Conservation (phyloP, 2,888 invertebrate species). For the Nomada ferruginata region DNA sequence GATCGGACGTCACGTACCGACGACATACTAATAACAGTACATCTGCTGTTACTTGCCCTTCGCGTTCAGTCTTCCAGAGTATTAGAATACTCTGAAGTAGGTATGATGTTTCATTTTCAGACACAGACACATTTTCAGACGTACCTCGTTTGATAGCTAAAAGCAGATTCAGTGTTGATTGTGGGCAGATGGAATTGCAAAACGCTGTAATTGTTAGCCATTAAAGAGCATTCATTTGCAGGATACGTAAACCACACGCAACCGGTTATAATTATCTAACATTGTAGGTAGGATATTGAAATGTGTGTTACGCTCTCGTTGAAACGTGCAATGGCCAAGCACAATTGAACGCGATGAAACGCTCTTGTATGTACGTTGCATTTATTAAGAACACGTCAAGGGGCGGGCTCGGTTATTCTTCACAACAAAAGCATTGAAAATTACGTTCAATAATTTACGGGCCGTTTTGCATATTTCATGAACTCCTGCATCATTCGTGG, state of each 20-base stretch:
- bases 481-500: constrained; percentile 11
- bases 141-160: no score
- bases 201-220: no score
- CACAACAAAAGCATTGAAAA: constrained; percentile 34
- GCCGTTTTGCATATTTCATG: constrained; percentile 48
- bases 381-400: constrained; percentile 33
- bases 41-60: background rate
- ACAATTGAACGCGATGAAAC: constrained; percentile 17
- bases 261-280: constrained; percentile 2
- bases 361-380: background rate
- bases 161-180: no score
- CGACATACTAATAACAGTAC: background rate
- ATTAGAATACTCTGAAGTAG: background rate
- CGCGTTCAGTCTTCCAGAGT: background rate
- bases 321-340: background rate
- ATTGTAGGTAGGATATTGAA: background rate
- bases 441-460: constrained; percentile 46
- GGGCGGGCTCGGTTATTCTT: constrained; percentile 11
- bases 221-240: background rate
- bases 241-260: background rate
- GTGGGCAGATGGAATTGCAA: no score
- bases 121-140: no score
- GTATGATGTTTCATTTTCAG: no score
- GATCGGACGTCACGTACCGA: background rate
- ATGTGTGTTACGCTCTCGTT: background rate